Evolutionary conservation across 53 echinoderm and acorn worm genomes (phyloP).

Genomic region (Luidia sarsii): DNA sequence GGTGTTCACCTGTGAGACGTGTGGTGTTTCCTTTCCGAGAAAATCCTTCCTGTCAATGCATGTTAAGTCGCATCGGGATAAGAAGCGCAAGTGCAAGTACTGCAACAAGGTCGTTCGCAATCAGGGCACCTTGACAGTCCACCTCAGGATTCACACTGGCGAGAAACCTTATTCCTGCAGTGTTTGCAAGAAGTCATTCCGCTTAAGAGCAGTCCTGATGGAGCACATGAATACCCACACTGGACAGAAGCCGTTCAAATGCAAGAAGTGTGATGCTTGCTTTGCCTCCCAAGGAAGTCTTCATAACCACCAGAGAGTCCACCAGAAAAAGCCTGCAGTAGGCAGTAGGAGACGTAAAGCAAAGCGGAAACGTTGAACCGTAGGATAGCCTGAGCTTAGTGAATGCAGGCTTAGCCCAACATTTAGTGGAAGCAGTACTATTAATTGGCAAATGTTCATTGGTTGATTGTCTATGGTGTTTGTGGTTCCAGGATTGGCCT

Average conservation of each 20-base stretch:
- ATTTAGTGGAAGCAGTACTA: no score
- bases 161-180: constrained; percentile 12
- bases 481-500: no score
- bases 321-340: constrained; percentile 19
- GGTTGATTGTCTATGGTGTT: no score
- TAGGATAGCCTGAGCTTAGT: no score
- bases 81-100: background rate
- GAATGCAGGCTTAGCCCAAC: no score
- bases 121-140: background rate
- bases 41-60: background rate
- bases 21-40: background rate
- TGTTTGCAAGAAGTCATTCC: background rate
- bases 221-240: constrained; percentile 15
- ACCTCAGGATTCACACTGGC: background rate
- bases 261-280: constrained; percentile 12
- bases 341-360: no score
- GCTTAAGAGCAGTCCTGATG: background rate
- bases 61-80: constrained; percentile 5
- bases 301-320: background rate
- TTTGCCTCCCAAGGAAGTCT: background rate
- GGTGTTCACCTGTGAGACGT: background rate
- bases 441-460: no score
- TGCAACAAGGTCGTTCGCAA: constrained; percentile 14
- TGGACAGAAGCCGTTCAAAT: constrained; percentile 18
- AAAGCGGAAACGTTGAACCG: no score